Percentiles rank a stretch among this genome's conserved stretches.
Conservation (phyloP, 2,888 invertebrate species). For the Stictocephala bisonia region DNA sequence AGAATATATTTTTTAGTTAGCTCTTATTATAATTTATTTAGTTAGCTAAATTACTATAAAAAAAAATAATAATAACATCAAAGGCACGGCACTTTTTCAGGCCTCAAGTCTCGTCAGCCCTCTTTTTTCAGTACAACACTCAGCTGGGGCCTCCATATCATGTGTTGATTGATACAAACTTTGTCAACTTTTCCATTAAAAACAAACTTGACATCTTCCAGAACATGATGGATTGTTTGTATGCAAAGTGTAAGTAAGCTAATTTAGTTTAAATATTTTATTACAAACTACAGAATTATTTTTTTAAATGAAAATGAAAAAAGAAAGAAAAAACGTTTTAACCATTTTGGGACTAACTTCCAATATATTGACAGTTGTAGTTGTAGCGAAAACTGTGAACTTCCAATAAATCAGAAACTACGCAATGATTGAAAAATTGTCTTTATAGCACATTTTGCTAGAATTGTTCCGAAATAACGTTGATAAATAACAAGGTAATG, state of each 20-base stretch:
- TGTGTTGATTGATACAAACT: conserved; percentile 96
- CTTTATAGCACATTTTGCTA: too few species aligned
- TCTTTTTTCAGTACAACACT: conserved; percentile 98
- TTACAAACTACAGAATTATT: too few species aligned
- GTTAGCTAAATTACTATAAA: too few species aligned
- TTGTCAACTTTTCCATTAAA: conserved; percentile 98
- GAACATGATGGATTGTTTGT: conserved; percentile 99
- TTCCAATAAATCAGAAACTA: too few species aligned
- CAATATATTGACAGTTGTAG: too few species aligned
- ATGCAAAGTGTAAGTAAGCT: conserved; percentile 81
- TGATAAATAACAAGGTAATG: too few species aligned
- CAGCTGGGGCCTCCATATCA: conserved; percentile 99
- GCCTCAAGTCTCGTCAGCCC: conserved; percentile 89
- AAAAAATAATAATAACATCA: too few species aligned
- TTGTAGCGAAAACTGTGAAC: neutral
- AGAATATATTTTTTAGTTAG: too few species aligned
- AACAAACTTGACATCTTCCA: conserved; percentile 97
- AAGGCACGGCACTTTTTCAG: too few species aligned
- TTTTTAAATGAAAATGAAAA: neutral
- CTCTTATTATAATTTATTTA: too few species aligned
- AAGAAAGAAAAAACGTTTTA: neutral
- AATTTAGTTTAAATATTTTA: neutral
- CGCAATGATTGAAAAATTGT: too few species aligned
- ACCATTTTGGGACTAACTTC: neutral
- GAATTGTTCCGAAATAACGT: too few species aligned